phyloP scores from a whole-genome alignment of 92 coral and sea anemone species.

The Bergia puertoricense region DNA sequence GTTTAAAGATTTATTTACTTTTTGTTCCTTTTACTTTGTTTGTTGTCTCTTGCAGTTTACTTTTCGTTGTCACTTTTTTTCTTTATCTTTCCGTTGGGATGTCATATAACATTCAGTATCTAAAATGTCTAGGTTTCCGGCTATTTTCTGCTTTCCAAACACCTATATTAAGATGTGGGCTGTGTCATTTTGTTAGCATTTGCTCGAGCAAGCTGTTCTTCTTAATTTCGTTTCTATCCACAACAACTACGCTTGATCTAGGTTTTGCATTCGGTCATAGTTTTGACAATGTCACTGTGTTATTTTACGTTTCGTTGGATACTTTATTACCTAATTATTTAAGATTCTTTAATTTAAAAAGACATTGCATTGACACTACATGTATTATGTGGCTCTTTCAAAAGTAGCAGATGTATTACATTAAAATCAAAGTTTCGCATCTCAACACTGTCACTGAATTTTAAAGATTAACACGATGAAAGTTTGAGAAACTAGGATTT shows the following conservation, averaged over 20 bases:
- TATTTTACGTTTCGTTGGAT: not conserved
- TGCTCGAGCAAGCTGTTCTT: not conserved
- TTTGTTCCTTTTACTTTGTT: conserved; percentile 24
- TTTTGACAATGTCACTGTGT: not conserved
- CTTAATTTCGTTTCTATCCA: not conserved
- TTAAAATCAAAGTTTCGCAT: too few relatives aligned
- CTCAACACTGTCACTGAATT: too few relatives aligned
- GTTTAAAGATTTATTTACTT: conserved; percentile 24
- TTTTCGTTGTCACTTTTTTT: not conserved
- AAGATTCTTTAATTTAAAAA: too few relatives aligned
- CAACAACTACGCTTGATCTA: not conserved
- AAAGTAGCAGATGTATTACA: too few relatives aligned
- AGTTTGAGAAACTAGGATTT: too few relatives aligned
- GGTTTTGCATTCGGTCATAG: not conserved
- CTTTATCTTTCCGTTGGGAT: conserved; percentile 35
- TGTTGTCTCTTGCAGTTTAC: conserved; percentile 18
- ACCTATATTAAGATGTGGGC: not conserved
- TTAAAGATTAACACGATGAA: too few relatives aligned
- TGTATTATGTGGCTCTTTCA: too few relatives aligned
- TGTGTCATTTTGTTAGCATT: not conserved
- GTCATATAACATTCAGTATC: conserved; percentile 35
- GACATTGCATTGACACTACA: too few relatives aligned
- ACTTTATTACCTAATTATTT: too few relatives aligned
- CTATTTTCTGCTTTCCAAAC: conserved; percentile 7
- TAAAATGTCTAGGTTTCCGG: conserved; percentile 35